phyloP scores from a whole-genome alignment of 2,888 invertebrate species.

The Megamerina dolium region DNA sequence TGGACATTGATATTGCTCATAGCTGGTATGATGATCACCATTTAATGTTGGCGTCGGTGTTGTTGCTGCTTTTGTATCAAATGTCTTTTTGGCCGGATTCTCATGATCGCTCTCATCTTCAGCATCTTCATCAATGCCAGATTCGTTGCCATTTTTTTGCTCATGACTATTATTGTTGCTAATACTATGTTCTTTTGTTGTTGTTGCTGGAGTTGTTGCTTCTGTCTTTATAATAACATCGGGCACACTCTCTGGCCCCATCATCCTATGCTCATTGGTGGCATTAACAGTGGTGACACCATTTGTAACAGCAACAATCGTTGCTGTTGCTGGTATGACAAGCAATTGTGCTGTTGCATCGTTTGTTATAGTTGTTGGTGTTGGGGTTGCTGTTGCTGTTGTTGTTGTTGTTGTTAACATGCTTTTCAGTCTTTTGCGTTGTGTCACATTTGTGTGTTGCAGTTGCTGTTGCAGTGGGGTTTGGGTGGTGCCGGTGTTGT shows the following conservation, averaged over 20 bases:
- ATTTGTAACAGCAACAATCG: conserved; percentile 5
- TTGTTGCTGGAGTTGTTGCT: conserved; percentile 10
- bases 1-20: conserved; percentile 46
- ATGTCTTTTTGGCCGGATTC: conserved; percentile 17
- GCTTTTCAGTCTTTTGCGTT: conserved; percentile 46
- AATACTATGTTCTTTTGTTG: conserved; percentile 3
- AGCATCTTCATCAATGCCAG: conserved; percentile 38
- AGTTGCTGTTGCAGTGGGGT: conserved; percentile 16
- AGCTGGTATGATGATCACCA: conserved; percentile 19
- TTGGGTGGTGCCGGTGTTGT: conserved; percentile 21
- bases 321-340: conserved; percentile 11
- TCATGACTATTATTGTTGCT: conserved; percentile 21
- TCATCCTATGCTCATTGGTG: conserved; percentile 5
- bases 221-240: too few species aligned
- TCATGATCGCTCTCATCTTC: conserved; percentile 32
- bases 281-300: background rate
- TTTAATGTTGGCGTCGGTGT: conserved; percentile 3
- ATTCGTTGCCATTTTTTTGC: conserved; percentile 37
- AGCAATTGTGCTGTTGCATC: conserved; percentile 7
- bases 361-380: conserved; percentile 15
- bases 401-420: conserved; percentile 11
- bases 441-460: conserved; percentile 22
- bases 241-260: too few species aligned
- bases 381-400: conserved; percentile 19
- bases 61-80: conserved; percentile 6